These are phyloP conservation scores for Cettia cetti DNA, from an alignment of 2,113 vertebrate species.

Conservation along the genomic window DNA sequence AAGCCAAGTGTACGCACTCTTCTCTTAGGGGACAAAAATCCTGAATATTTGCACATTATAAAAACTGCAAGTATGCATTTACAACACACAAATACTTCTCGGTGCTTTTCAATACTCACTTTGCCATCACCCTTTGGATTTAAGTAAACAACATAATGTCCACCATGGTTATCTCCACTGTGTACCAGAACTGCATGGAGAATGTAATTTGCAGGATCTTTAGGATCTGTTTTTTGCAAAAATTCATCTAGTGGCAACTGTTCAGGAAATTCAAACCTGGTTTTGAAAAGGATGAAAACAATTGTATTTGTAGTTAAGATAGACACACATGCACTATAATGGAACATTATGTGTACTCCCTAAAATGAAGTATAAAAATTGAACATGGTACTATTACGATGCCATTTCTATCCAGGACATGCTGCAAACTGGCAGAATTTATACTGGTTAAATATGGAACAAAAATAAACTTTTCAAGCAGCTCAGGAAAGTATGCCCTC, in stretches of 20 bases:
- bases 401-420: background rate
- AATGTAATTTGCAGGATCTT: conserved; percentile 98
- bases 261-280: conserved; percentile 98
- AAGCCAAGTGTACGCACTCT: background rate
- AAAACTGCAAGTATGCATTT: background rate
- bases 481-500: background rate
- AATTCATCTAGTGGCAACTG: conserved; percentile 97
- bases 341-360: background rate
- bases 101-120: conserved; percentile 77
- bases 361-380: background rate
- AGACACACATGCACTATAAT: background rate
- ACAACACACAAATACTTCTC: background rate
- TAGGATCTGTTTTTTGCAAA: conserved; percentile 95
- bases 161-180: conserved; percentile 98
- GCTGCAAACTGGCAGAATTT: background rate
- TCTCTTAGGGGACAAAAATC: background rate
- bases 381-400: background rate
- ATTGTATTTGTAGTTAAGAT: background rate
- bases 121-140: conserved; percentile 98
- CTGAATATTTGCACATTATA: background rate
- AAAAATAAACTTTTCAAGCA: background rate
- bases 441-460: background rate
- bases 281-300: conserved; percentile 15
- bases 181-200: conserved; percentile 97
- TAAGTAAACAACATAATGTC: conserved; percentile 98